phyloP scores from a whole-genome alignment of 2,113 vertebrate species.

The Triplophysa siluroides region DNA sequence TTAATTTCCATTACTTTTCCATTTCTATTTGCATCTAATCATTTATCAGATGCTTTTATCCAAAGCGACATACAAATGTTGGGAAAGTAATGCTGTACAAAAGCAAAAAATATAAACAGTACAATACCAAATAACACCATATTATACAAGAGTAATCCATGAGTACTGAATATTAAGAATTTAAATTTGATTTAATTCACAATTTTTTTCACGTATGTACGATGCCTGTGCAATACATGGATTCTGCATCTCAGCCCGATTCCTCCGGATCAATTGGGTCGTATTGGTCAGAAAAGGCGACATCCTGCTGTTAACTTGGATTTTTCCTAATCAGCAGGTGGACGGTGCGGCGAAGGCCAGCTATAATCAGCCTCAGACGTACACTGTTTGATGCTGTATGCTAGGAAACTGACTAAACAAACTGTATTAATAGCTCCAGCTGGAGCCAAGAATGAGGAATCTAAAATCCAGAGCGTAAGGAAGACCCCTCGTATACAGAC shows the following conservation, averaged over 20 bases:
- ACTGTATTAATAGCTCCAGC: slow-evolving; percentile 80
- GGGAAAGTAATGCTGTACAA: background rate
- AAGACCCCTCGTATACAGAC: slow-evolving; percentile 67
- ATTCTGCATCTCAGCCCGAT: slow-evolving; percentile 35
- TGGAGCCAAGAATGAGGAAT: slow-evolving; percentile 75
- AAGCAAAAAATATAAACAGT: background rate
- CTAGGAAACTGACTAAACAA: slow-evolving; percentile 86
- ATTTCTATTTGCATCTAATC: slow-evolving; percentile 12
- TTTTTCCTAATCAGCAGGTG: slow-evolving; percentile 80
- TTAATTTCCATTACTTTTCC: background rate
- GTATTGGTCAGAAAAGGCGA: slow-evolving; percentile 44
- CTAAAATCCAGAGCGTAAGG: slow-evolving; percentile 72
- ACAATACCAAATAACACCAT: no score
- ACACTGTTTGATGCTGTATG: slow-evolving; percentile 80
- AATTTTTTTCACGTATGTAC: background rate
- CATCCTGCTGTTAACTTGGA: slow-evolving; percentile 68
- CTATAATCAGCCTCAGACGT: slow-evolving; percentile 76
- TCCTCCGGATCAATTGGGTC: slow-evolving; percentile 52
- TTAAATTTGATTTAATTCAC: no score
- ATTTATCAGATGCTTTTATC: background rate
- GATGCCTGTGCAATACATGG: background rate
- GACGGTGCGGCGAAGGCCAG: slow-evolving; percentile 64
- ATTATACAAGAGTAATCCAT: no score
- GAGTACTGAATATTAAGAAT: no score
- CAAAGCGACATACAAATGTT: background rate